These are phyloP conservation scores for Dicyrtomina minuta DNA, from an alignment of 2,888 invertebrate genomes.

Conservation along the genomic window DNA sequence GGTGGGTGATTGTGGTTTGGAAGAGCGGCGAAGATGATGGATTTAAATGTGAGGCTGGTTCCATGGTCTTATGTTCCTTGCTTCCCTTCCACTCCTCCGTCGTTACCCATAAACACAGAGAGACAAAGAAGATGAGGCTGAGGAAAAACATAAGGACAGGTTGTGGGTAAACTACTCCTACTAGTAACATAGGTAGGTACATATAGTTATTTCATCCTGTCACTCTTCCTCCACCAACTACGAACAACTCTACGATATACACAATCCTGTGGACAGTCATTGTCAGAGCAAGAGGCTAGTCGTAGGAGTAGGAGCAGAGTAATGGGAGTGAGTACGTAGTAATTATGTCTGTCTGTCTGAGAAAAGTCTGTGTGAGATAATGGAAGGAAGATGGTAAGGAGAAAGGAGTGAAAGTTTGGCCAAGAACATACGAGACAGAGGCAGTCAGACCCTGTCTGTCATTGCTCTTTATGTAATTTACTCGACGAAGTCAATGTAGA, in stretches of 20 bases:
- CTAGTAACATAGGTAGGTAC: too few species aligned
- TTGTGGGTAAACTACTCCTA: slow-evolving; percentile 2
- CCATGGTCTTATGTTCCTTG: neutral
- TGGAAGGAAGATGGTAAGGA: neutral
- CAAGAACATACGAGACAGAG: neutral
- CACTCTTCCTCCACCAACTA: neutral
- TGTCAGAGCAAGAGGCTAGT: neutral
- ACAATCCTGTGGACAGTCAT: neutral
- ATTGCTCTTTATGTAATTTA: neutral
- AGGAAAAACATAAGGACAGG: too few species aligned
- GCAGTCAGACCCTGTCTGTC: neutral
- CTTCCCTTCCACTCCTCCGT: too few species aligned
- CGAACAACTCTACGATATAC: neutral
- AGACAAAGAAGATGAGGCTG: neutral
- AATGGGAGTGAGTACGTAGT: neutral
- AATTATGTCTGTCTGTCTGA: too few species aligned
- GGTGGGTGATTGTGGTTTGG: too few species aligned
- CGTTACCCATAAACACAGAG: too few species aligned
- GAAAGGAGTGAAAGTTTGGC: slow-evolving; percentile 11
- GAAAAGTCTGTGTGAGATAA: too few species aligned
- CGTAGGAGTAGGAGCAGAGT: neutral
- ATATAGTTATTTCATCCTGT: slow-evolving; percentile 10
- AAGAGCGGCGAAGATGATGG: too few species aligned
- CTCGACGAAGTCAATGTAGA: neutral
- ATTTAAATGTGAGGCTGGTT: too few species aligned